These are phyloP conservation scores for Lucinisca nassula DNA, from an alignment of 2,888 invertebrate genomes.

Conservation along the genomic window DNA sequence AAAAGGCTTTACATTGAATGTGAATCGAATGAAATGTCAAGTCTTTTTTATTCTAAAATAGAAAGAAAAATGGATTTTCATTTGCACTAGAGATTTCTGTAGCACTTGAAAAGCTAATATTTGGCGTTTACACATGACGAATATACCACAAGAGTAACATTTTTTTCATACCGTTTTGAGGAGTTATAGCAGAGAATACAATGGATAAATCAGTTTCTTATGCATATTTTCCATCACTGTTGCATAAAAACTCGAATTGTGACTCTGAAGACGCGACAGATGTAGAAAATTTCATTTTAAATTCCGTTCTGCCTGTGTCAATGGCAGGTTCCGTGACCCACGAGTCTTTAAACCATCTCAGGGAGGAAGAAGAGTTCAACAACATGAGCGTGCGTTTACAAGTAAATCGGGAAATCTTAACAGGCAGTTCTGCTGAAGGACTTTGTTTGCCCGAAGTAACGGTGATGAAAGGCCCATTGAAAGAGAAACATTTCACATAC, in stretches of 20 bases:
- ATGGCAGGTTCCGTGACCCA: conserved; percentile 13
- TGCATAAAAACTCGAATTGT: not conserved
- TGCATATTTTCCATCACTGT: not conserved
- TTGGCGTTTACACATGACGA: too few relatives aligned
- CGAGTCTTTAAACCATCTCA: not conserved
- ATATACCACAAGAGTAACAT: too few relatives aligned
- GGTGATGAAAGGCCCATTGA: not conserved
- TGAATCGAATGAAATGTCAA: too few relatives aligned
- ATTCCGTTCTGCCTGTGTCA: conserved; percentile 9
- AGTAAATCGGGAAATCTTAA: not conserved
- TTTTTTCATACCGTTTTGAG: too few relatives aligned
- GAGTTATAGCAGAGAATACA: too few relatives aligned
- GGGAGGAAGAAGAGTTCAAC: not conserved
- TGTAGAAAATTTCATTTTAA: conserved; percentile 13
- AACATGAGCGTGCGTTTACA: not conserved
- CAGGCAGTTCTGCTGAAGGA: conserved; percentile 26
- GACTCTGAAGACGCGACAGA: not conserved
- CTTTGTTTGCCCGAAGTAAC: not conserved
- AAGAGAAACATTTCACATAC: not conserved
- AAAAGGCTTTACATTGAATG: too few relatives aligned
- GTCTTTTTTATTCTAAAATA: too few relatives aligned
- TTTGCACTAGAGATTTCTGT: too few relatives aligned
- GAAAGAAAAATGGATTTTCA: too few relatives aligned
- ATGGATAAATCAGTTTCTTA: not conserved
- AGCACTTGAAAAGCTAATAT: too few relatives aligned